phyloP scores from a whole-genome alignment of 1,140 invertebrate genomes.

The Philaenus spumarius region DNA sequence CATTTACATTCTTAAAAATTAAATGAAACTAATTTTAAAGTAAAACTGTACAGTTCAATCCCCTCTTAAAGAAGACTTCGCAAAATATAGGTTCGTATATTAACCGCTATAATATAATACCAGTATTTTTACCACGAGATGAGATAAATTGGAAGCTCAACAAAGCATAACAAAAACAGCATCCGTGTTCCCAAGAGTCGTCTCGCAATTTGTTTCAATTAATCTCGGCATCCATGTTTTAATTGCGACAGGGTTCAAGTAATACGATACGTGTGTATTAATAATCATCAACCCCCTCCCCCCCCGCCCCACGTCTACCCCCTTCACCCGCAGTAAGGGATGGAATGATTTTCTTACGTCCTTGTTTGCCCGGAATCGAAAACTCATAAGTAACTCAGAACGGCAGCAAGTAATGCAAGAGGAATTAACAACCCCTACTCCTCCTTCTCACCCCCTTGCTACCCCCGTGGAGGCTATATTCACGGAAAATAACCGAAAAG shows the following conservation, averaged over 20 bases:
- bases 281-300: constrained; percentile 24
- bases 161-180: too few relatives aligned
- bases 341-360: neutral
- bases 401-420: constrained; percentile 1
- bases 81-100: too few relatives aligned
- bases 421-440: constrained; percentile 23
- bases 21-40: too few relatives aligned
- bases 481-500: too few relatives aligned
- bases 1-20: too few relatives aligned
- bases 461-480: too few relatives aligned
- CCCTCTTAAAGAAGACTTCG: too few relatives aligned
- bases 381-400: constrained; percentile 17
- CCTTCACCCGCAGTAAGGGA: constrained; percentile 13
- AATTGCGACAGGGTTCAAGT: constrained; percentile 19
- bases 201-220: constrained; percentile 23
- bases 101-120: too few relatives aligned
- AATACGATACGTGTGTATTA: constrained; percentile 26
- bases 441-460: too few relatives aligned
- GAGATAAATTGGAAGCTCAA: too few relatives aligned
- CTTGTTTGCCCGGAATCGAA: constrained; percentile 13
- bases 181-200: neutral
- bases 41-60: too few relatives aligned
- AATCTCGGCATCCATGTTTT: constrained; percentile 19
- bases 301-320: constrained; percentile 23
- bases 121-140: too few relatives aligned